Conservation (phyloP, 2,888 invertebrate species). For the Trachelus iudaicus region DNA sequence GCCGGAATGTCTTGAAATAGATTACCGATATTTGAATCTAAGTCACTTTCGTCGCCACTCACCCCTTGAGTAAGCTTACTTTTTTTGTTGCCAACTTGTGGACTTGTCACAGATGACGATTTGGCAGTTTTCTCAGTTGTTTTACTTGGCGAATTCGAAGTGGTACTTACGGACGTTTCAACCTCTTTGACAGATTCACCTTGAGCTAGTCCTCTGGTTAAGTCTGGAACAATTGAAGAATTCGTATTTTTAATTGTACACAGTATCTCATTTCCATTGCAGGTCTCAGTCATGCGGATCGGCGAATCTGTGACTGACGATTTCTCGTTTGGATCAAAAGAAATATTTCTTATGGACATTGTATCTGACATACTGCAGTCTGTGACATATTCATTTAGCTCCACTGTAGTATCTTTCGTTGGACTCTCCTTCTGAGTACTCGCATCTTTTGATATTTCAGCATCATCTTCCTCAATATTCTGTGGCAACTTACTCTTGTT, state of each 20-base stretch:
- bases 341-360: not conserved
- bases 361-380: not conserved
- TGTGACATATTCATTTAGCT: not conserved
- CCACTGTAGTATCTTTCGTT: not conserved
- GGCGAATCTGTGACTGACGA: slow-evolving; percentile 6
- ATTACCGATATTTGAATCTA: slow-evolving; percentile 23
- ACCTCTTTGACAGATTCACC: slow-evolving; percentile 9
- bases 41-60: slow-evolving; percentile 26
- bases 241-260: slow-evolving; percentile 32
- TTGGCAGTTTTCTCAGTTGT: not conserved
- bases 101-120: not conserved
- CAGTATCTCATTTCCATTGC: slow-evolving; percentile 3
- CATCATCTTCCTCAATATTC: not conserved
- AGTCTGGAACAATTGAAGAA: slow-evolving; percentile 42
- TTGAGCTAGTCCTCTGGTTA: slow-evolving; percentile 15
- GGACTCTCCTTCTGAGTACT: not conserved
- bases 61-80: not conserved
- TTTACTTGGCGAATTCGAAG: not conserved
- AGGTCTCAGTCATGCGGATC: not conserved
- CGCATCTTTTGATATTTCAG: slow-evolving; percentile 6
- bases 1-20: slow-evolving; percentile 49
- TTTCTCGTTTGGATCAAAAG: not conserved
- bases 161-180: not conserved
- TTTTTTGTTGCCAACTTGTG: not conserved
- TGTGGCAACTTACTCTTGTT: not conserved